Conservation (phyloP, 2,113 vertebrate species). For the Rhadina sibilatrix region DNA sequence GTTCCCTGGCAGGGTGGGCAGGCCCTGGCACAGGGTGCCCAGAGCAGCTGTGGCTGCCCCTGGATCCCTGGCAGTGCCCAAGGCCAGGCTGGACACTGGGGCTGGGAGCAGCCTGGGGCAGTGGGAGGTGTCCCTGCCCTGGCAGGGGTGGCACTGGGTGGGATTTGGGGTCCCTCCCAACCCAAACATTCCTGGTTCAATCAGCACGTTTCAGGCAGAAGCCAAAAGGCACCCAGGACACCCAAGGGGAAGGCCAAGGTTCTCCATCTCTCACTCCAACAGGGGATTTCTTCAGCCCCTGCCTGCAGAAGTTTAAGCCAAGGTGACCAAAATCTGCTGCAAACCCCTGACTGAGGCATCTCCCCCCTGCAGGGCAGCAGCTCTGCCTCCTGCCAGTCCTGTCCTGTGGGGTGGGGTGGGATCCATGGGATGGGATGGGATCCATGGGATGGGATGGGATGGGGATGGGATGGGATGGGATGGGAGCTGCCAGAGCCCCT, state of each 20-base stretch:
- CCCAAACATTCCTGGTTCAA: background rate
- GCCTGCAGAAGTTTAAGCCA: background rate
- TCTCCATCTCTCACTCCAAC: background rate
- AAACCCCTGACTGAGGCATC: background rate
- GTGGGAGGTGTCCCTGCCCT: background rate
- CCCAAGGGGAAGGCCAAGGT: background rate
- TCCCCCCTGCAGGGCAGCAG: accelerated
- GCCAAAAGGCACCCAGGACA: background rate
- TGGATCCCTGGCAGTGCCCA: background rate
- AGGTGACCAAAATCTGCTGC: background rate
- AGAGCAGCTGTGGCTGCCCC: background rate
- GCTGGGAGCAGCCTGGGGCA: background rate
- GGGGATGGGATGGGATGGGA: too few species aligned
- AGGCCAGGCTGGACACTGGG: background rate
- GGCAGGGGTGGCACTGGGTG: background rate
- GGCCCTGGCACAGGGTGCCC: background rate
- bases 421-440: background rate
- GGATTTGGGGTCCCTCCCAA: accelerated
- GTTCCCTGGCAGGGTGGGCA: background rate
- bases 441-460: background rate
- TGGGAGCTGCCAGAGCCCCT: background rate
- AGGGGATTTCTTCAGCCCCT: background rate
- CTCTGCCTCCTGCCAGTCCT: accelerated
- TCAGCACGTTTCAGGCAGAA: background rate
- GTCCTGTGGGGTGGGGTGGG: background rate